Base-by-base conservation (phyloP, 2,888 invertebrate genomes). In the Hylaea fasciaria region DNA sequence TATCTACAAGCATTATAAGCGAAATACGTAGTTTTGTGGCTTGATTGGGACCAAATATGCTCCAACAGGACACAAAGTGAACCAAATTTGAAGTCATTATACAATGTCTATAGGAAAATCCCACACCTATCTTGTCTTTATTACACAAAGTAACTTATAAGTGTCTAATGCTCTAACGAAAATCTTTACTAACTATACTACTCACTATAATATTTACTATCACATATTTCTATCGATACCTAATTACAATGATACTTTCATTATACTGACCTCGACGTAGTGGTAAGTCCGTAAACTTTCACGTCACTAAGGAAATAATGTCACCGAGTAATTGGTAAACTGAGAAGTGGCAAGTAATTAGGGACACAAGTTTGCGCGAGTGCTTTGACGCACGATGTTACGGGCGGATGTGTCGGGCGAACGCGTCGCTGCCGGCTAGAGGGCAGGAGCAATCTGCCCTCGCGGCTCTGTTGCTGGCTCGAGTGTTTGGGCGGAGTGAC, bases 391-490 rank as follows among this genome's bases (percentile, higher is more conserved):
- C 64, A 47, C 46, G 49, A 49, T 13, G 49, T 49, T 40, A 37
- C 49, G 40, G 49, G 14, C 58, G 50, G 68, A 62, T 65, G 65
- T 65, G 63, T 60, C 69, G 63, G 70, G 69, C 71, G 69, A 71
- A 70, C 81, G 77, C 84, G 84, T 69, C 81, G 63, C 52, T 69
- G 67, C 72, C 74, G 72, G 66, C 57, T 69, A 74, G 70, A 73
- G 79, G 81, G 80, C 81, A 81, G 74, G 70, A 77, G 71, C 72
- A 73, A 76, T 85, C 81, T 84, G 80, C 64, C 75, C 54, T 57
- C 45, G 51, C 41, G 44, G 17, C 35, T 16, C 47, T 9, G 32
- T 9, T 32, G 32, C 32, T 32, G 32, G 32, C 32, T 32, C 10
- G 32, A 32, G 32, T 32, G 32, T 32, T 32, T 32, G 32, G 32